Evolutionary conservation across 2,113 vertebrate species (phyloP).

Genomic region (Bubo blakistoni): DNA sequence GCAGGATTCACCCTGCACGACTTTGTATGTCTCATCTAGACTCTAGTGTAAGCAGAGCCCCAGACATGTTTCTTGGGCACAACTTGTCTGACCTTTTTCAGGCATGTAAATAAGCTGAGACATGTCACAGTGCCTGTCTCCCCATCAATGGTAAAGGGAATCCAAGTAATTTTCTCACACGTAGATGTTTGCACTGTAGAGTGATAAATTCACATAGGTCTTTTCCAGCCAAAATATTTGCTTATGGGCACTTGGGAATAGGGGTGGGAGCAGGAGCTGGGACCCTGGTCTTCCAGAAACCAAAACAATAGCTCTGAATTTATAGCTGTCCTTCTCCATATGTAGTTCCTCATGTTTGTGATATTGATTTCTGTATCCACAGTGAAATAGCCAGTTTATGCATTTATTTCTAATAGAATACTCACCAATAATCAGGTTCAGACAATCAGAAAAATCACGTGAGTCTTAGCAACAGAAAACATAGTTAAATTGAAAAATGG

Average conservation of each 20-base stretch:
- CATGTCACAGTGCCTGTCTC: neutral
- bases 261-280: neutral
- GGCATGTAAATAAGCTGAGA: neutral
- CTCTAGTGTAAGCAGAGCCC: neutral
- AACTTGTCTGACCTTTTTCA: neutral
- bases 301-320: neutral
- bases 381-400: neutral
- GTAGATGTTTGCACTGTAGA: neutral
- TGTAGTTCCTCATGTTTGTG: neutral
- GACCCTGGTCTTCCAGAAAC: neutral
- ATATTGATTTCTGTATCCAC: neutral
- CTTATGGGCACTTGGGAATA: neutral
- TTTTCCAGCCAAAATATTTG: neutral
- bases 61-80: neutral
- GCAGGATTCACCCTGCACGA: neutral
- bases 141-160: neutral
- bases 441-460: neutral
- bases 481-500: slow-evolving; percentile 13
- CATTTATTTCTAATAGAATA: slow-evolving; percentile 26
- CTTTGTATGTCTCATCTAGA: neutral
- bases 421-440: slow-evolving; percentile 18
- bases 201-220: neutral
- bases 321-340: neutral
- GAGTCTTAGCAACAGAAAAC: slow-evolving; percentile 64
- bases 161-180: neutral